These are phyloP conservation scores for Phoxinus phoxinus DNA, from an alignment of 2,113 vertebrate species.

Conservation along the genomic window DNA sequence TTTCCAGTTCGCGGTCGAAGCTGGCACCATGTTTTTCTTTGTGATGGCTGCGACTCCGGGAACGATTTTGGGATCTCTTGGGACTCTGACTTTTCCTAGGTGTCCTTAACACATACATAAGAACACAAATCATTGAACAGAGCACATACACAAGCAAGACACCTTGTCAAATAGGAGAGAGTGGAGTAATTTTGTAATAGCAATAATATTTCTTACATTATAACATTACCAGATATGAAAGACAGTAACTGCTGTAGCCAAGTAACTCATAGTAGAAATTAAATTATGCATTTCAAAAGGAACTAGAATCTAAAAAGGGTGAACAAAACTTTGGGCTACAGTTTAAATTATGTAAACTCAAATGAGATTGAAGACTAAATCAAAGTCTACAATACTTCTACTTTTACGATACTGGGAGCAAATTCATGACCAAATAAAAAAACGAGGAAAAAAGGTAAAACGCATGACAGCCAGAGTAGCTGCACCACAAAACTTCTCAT, in stretches of 20 bases:
- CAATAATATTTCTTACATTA: not conserved
- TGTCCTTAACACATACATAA: slow-evolving; percentile 73
- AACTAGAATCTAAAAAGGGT: too few relatives aligned
- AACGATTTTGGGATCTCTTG: slow-evolving; percentile 89
- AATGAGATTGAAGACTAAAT: too few relatives aligned
- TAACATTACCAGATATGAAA: not conserved
- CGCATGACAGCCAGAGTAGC: too few relatives aligned
- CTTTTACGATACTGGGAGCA: too few relatives aligned
- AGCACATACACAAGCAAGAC: not conserved
- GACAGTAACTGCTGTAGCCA: not conserved
- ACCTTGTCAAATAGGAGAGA: not conserved
- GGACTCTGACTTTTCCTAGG: slow-evolving; percentile 90
- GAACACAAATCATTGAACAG: not conserved
- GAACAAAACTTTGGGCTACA: too few relatives aligned
- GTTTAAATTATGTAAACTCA: too few relatives aligned
- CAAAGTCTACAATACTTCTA: too few relatives aligned
- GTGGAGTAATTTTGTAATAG: not conserved
- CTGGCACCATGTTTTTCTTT: slow-evolving; percentile 88
- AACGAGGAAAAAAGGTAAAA: too few relatives aligned
- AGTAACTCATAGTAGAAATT: not conserved
- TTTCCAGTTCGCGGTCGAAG: slow-evolving; percentile 93
- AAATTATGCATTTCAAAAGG: not conserved
- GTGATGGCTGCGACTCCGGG: slow-evolving; percentile 93
- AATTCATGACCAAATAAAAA: too few relatives aligned
- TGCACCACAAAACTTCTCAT: too few relatives aligned